These are phyloP conservation scores for Erebia aethiops DNA, from an alignment of 2,888 invertebrate species.

Conservation along the genomic window DNA sequence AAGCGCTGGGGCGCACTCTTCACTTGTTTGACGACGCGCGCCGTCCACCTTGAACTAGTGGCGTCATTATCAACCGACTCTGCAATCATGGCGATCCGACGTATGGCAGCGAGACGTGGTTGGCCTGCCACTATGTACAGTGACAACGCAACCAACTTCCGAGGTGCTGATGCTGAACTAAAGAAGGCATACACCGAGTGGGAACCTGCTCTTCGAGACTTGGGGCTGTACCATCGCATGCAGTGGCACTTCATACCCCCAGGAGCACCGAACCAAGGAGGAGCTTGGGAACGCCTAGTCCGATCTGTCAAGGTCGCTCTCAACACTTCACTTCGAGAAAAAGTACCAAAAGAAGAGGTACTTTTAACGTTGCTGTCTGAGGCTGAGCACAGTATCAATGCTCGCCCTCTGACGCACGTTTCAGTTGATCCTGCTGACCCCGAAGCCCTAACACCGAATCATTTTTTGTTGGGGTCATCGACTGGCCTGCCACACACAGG, in stretches of 20 bases:
- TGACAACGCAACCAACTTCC: conserved; percentile 41
- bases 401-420: too few species aligned
- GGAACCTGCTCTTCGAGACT: conserved; percentile 12
- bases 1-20: conserved; percentile 35
- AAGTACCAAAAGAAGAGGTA: too few species aligned
- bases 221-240: conserved; percentile 1
- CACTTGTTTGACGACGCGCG: conserved; percentile 26
- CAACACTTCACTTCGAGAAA: too few species aligned
- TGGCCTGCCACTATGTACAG: conserved; percentile 34
- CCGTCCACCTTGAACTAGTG: conserved; percentile 29
- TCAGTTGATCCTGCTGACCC: too few species aligned
- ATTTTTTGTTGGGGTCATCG: too few species aligned
- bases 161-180: conserved; percentile 33
- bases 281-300: too few species aligned
- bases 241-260: conserved; percentile 23
- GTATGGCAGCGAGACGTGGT: conserved; percentile 39
- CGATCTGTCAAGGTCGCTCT: too few species aligned
- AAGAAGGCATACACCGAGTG: conserved; percentile 23
- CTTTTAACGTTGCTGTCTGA: too few species aligned
- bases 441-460: too few species aligned
- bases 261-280: conserved; percentile 30
- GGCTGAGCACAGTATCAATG: too few species aligned
- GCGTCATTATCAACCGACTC: conserved; percentile 26
- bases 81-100: conserved; percentile 39
- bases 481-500: too few species aligned